Evolutionary conservation across 2,888 invertebrate genomes (phyloP), one percentile per base, ranked within the genome.

Genomic region (Notodonta ziczac): DNA sequence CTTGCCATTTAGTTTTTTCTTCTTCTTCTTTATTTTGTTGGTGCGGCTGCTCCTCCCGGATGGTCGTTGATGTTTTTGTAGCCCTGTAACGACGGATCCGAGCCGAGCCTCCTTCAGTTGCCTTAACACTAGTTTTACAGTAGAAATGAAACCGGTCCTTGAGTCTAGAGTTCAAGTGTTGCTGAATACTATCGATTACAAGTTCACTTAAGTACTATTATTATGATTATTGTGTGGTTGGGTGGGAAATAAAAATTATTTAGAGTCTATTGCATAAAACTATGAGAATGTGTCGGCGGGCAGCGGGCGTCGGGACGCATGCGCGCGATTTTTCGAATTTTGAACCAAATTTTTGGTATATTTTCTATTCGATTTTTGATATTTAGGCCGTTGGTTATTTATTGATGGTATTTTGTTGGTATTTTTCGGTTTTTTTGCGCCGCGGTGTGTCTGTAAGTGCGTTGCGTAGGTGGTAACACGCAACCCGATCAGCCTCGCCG

Each of bases 381-480:
- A 71, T 80, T 83, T 82, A 82, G 81, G 81, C 84, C 83, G 83
- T 80, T 79, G 56, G 62, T 74, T 70, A 65, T 72, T 73, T 67
- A 78, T 73, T 72, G 68, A 68, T 63, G 69, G 62, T 69, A 72
- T 70, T 74, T 72, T 72, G 73, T 39, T 51, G 59, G 54, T 60
- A 53, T 67, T 65, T 77, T 74, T 69, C 72, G 77, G 70, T 74
- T 67, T 77, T 73, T 81, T 78, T 80, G 24, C 24, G 24, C 24
- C 24, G 24, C 24, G 24, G 24, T 24, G 24, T 24, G 24, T 24
- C 24, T 24, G 24, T 24, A 24, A 77, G 71, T 87, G 88, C 88
- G 89, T 80, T 89, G 92, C 93, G 93, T 90, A 90, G 93, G 89
- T 93, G 93, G 83, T 90, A 91, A 81, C 93, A 92, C 94, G 93